phyloP scores from a whole-genome alignment of 2,888 invertebrate genomes.

The Cybosia mesomella region DNA sequence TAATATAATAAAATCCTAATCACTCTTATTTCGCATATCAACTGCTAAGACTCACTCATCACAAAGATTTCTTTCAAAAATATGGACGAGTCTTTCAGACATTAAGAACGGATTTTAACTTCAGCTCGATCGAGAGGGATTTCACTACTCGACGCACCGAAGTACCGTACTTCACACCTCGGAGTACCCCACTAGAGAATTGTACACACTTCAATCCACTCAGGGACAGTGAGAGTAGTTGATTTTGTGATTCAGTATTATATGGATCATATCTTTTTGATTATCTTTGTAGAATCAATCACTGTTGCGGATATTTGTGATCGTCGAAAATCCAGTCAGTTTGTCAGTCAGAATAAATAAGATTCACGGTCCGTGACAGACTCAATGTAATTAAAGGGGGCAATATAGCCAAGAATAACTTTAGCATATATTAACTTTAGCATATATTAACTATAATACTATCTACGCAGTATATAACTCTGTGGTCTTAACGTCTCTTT shows the following conservation, averaged over 20 bases:
- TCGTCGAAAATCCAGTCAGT: not conserved
- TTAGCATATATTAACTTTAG: too few species aligned
- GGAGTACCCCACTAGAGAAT: conserved; percentile 31
- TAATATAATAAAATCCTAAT: too few species aligned
- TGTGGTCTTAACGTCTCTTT: too few species aligned
- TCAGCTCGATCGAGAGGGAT: conserved; percentile 35
- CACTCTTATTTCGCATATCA: too few species aligned
- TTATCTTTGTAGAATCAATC: not conserved
- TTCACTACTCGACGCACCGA: conserved; percentile 36
- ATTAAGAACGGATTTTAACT: conserved; percentile 9
- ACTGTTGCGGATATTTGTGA: not conserved
- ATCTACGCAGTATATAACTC: too few species aligned
- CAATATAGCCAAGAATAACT: too few species aligned
- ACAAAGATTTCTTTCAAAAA: not conserved
- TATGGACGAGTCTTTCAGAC: not conserved
- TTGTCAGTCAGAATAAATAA: not conserved
- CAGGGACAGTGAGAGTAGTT: conserved; percentile 13
- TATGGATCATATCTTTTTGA: not conserved
- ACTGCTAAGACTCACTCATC: not conserved
- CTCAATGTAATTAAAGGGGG: too few species aligned
- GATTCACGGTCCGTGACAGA: not conserved
- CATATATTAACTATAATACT: too few species aligned
- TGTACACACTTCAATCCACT: conserved; percentile 37
- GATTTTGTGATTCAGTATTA: conserved; percentile 5
- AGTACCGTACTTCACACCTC: conserved; percentile 34